A percentile compares a stretch with the other conserved stretches of the same genome.
Evolutionary conservation across 2,797 vertebrate genomes (phyloP).

Genomic region (Schizopygopsis pylzovi): DNA sequence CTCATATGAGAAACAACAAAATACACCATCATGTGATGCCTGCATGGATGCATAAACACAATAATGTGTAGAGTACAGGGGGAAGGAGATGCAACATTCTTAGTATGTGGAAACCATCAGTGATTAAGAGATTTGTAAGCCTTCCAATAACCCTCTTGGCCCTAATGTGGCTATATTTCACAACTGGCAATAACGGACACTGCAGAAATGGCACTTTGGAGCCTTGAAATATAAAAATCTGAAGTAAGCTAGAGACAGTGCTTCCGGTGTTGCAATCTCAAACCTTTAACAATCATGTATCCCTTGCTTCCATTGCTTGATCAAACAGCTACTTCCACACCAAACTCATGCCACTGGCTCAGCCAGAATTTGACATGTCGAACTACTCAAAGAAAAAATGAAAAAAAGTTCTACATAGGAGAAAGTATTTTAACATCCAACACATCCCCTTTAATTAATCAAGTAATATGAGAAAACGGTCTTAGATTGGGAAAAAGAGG

Average conservation of each 20-base stretch:
- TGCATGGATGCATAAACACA: constrained; percentile 58
- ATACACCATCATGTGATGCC: constrained; percentile 58
- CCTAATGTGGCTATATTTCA: constrained; percentile 38
- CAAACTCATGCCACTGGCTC: background rate
- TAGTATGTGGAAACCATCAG: constrained; percentile 43
- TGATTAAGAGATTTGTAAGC: constrained; percentile 36
- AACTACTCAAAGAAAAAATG: background rate
- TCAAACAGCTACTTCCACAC: background rate
- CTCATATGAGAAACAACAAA: constrained; percentile 61
- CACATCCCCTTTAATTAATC: constrained; percentile 1
- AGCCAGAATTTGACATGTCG: background rate
- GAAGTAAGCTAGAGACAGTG: background rate
- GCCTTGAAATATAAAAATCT: background rate
- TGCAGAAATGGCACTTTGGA: background rate
- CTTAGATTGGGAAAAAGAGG: background rate
- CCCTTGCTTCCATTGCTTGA: background rate
- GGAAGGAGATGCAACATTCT: background rate
- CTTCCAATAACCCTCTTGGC: constrained; percentile 12
- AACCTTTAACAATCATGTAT: background rate
- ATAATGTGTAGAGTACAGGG: constrained; percentile 40
- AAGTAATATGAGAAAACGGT: background rate
- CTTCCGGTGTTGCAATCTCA: background rate
- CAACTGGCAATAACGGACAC: constrained; percentile 15
- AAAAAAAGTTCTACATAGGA: too few species aligned
- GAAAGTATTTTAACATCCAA: background rate